phyloP scores from a whole-genome alignment of 1,140 invertebrate genomes.

The Atta texana region DNA sequence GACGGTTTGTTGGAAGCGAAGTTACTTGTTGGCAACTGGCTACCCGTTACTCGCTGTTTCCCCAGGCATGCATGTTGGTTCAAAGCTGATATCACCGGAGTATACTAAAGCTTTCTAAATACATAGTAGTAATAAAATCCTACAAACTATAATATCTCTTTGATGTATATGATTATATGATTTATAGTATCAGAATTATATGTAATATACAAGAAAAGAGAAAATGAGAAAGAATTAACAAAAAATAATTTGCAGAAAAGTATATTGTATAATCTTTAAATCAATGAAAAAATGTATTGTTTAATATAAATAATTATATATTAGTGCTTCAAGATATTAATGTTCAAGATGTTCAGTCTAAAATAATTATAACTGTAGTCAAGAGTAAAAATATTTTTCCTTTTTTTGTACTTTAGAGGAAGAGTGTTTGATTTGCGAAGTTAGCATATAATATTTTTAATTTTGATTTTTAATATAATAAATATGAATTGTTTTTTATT shows the following conservation, averaged over 20 bases:
- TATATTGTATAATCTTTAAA: neutral
- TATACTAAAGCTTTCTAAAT: constrained; percentile 25
- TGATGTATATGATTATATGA: constrained; percentile 10
- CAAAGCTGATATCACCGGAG: constrained; percentile 44
- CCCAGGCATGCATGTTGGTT: constrained; percentile 20
- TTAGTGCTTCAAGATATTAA: neutral
- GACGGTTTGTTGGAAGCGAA: constrained; percentile 49
- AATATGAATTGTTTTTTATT: no score
- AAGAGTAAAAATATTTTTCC: no score
- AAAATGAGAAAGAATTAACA: neutral
- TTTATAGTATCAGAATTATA: neutral
- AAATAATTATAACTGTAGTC: neutral
- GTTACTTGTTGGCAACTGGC: constrained; percentile 58
- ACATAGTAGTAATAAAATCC: constrained; percentile 7
- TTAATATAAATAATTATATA: no score
- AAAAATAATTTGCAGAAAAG: neutral
- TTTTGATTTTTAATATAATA: no score
- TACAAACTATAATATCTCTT: constrained; percentile 10
- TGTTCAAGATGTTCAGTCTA: neutral
- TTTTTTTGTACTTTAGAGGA: no score
- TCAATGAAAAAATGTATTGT: no score
- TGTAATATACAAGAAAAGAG: no score
- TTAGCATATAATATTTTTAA: no score
- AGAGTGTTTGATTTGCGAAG: no score
- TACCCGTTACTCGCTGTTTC: constrained; percentile 51